Conservation (phyloP, 2,113 vertebrate species). For the Carettochelys insculpta region DNA sequence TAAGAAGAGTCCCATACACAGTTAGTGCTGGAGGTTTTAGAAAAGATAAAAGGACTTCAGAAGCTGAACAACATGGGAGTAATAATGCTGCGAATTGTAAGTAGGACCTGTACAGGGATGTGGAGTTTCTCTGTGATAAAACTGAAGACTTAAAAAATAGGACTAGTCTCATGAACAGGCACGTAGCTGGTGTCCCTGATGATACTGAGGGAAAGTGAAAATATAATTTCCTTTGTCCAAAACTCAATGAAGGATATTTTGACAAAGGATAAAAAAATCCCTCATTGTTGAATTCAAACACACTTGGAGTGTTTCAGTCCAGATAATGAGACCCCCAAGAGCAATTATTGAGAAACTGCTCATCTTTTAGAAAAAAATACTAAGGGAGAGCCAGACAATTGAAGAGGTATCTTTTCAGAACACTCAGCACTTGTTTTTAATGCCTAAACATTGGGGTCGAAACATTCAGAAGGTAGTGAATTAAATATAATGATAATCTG, state of each 20-base stretch:
- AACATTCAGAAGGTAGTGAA: not conserved
- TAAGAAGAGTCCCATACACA: not conserved
- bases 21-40: not conserved
- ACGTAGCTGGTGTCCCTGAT: not conserved
- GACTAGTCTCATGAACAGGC: slow-evolving; percentile 14
- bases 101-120: not conserved
- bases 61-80: not conserved
- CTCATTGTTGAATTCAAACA: not conserved
- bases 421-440: not conserved
- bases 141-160: not conserved
- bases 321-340: slow-evolving; percentile 40
- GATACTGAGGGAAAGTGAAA: not conserved
- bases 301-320: not conserved
- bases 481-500: not conserved
- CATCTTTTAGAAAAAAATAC: slow-evolving; percentile 4
- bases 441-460: not conserved
- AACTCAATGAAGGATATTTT: not conserved
- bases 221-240: not conserved
- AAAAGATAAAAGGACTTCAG: not conserved
- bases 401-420: not conserved
- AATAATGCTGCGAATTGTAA: not conserved
- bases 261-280: not conserved
- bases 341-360: slow-evolving; percentile 32
- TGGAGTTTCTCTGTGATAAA: not conserved
- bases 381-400: not conserved